Percentiles rank a stretch among this genome's conserved stretches.
Evolutionary conservation across 2,113 vertebrate genomes (phyloP).

Genomic region (Malurus elegans): DNA sequence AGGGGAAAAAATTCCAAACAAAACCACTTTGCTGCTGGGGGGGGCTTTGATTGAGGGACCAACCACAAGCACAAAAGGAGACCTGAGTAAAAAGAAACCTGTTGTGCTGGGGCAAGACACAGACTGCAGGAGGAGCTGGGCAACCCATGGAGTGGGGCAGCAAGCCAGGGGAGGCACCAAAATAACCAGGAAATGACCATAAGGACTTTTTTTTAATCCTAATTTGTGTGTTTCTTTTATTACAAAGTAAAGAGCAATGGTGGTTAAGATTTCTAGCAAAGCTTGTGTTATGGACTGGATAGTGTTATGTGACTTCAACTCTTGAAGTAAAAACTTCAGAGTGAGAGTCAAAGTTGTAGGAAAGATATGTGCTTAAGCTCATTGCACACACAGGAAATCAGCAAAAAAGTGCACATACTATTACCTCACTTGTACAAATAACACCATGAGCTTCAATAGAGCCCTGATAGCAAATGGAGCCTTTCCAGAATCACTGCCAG

Average conservation of each 20-base stretch:
- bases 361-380: neutral
- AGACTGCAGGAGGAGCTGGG: neutral
- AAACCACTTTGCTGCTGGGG: neutral
- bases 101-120: fast-evolving
- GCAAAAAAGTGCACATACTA: fast-evolving
- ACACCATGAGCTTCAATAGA: neutral
- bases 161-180: neutral
- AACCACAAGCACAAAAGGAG: neutral
- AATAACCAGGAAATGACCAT: neutral
- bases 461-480: neutral
- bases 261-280: neutral
- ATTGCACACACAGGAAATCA: neutral
- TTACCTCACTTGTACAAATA: neutral
- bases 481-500: neutral
- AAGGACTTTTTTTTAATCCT: neutral
- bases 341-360: neutral
- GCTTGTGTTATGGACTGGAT: neutral
- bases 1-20: neutral
- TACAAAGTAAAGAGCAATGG: neutral
- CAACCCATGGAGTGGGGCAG: neutral
- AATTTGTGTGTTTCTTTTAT: neutral
- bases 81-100: neutral
- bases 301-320: neutral
- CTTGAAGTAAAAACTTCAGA: neutral
- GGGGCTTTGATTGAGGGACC: neutral